Percentiles rank a stretch among this genome's conserved stretches.
Conservation (phyloP, 1,140 invertebrate species). For the Formica exsecta region DNA sequence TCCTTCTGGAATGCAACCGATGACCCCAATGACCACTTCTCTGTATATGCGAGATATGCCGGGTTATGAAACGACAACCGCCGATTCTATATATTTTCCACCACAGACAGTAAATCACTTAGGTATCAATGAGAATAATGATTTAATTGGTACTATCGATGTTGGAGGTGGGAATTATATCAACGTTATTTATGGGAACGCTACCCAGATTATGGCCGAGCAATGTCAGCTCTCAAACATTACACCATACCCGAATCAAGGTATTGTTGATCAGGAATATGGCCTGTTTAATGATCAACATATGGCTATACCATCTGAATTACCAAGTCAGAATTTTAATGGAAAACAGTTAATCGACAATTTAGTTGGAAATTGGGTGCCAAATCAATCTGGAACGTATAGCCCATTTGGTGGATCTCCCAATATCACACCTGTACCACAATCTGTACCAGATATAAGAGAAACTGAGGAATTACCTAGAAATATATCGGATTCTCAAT, state of each 20-base stretch:
- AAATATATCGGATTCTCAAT: slow-evolving; percentile 68
- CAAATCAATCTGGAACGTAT: slow-evolving; percentile 93
- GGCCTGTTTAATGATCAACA: slow-evolving; percentile 82
- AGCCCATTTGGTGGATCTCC: slow-evolving; percentile 90
- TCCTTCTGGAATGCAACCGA: slow-evolving; percentile 77
- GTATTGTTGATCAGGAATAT: slow-evolving; percentile 83
- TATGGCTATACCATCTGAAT: slow-evolving; percentile 74
- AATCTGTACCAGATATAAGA: slow-evolving; percentile 69
- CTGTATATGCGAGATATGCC: slow-evolving; percentile 81
- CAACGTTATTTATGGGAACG: slow-evolving; percentile 85
- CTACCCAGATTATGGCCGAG: slow-evolving; percentile 83
- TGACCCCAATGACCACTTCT: slow-evolving; percentile 80
- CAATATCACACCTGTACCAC: slow-evolving; percentile 81
- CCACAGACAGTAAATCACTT: slow-evolving; percentile 82
- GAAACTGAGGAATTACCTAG: slow-evolving; percentile 76
- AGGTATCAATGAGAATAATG: slow-evolving; percentile 84
- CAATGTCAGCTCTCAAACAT: slow-evolving; percentile 81
- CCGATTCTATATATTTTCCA: slow-evolving; percentile 82
- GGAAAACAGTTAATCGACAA: slow-evolving; percentile 90
- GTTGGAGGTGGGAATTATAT: slow-evolving; percentile 86
- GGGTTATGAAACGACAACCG: slow-evolving; percentile 72
- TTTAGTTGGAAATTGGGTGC: slow-evolving; percentile 93
- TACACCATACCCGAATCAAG: slow-evolving; percentile 78
- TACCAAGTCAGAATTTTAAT: slow-evolving; percentile 79
- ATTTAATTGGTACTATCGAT: slow-evolving; percentile 85